Conservation (phyloP, 2,797 vertebrate genomes). For the Cyprinella venusta region DNA sequence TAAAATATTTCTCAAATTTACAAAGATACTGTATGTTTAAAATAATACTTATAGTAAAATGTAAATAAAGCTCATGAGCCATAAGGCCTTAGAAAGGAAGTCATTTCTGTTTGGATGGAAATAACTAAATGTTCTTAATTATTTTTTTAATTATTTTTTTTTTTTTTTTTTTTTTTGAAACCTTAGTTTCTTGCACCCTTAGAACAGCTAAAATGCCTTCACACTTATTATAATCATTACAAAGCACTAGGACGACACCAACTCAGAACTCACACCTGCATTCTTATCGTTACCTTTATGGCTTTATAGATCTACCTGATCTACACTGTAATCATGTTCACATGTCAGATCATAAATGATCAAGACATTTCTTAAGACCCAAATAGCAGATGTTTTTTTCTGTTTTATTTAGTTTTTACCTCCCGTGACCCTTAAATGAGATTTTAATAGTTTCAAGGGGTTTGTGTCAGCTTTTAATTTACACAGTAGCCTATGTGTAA, state of each 20-base stretch:
- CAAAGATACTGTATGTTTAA: neutral
- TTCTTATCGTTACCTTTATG: slow-evolving; percentile 19
- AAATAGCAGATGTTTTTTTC: neutral
- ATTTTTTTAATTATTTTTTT: neutral
- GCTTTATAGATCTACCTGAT: slow-evolving; percentile 33
- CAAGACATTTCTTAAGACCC: neutral
- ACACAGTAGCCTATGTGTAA: slow-evolving; percentile 63
- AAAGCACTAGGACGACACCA: neutral
- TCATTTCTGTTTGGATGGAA: neutral
- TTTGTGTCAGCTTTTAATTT: slow-evolving; percentile 69
- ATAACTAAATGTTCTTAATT: neutral
- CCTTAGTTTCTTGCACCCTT: neutral
- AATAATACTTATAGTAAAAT: neutral
- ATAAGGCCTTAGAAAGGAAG: neutral
- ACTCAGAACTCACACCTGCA: neutral
- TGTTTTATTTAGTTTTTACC: no score
- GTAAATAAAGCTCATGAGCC: neutral
- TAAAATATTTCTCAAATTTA: neutral
- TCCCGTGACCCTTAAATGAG: neutral
- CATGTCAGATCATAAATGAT: slow-evolving; percentile 16
- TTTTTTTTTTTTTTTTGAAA: neutral
- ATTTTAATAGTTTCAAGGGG: slow-evolving; percentile 5
- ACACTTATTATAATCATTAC: neutral
- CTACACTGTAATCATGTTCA: slow-evolving; percentile 3
- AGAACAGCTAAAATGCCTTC: neutral